These are phyloP conservation scores for Brachionus manjavacas DNA, from an alignment of 1,140 invertebrate species.

Conservation along the genomic window DNA sequence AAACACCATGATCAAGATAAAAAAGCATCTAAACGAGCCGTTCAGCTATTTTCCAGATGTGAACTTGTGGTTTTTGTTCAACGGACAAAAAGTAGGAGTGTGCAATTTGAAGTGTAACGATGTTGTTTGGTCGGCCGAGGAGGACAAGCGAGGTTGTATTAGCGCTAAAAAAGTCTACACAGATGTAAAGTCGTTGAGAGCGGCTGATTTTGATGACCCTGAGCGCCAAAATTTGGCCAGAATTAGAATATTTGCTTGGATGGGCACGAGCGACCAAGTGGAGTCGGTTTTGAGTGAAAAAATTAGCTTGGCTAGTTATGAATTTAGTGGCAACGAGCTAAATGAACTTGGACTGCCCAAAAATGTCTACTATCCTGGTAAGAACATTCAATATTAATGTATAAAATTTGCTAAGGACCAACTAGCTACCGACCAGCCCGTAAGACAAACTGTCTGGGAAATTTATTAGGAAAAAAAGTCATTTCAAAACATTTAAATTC, in stretches of 20 bases:
- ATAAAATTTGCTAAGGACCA: too few relatives aligned
- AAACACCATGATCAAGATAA: neutral
- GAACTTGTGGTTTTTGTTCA: slow-evolving; percentile 5
- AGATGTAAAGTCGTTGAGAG: neutral
- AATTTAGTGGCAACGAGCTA: neutral
- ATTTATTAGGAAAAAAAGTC: too few relatives aligned
- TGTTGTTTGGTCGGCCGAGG: slow-evolving; percentile 4
- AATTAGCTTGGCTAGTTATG: neutral
- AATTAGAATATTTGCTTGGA: neutral
- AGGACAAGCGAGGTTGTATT: neutral
- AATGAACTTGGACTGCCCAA: slow-evolving; percentile 7
- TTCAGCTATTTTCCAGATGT: slow-evolving; percentile 38
- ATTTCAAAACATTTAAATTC: too few relatives aligned
- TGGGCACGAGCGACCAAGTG: neutral
- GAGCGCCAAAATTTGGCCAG: neutral
- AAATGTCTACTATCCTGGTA: neutral
- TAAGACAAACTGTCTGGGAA: too few relatives aligned
- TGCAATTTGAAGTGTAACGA: slow-evolving; percentile 14
- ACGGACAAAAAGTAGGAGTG: slow-evolving; percentile 3
- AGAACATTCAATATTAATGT: neutral
- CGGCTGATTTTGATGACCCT: neutral
- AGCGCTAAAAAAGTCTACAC: neutral
- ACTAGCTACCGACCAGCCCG: too few relatives aligned
- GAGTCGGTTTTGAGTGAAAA: neutral
- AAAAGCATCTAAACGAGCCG: slow-evolving; percentile 28